A percentile compares a stretch with the other conserved stretches of the same genome.
These are phyloP conservation scores for human (Homo sapiens) DNA, from an alignment of 2,113 vertebrate genomes.

Conservation along the genomic window DNA sequence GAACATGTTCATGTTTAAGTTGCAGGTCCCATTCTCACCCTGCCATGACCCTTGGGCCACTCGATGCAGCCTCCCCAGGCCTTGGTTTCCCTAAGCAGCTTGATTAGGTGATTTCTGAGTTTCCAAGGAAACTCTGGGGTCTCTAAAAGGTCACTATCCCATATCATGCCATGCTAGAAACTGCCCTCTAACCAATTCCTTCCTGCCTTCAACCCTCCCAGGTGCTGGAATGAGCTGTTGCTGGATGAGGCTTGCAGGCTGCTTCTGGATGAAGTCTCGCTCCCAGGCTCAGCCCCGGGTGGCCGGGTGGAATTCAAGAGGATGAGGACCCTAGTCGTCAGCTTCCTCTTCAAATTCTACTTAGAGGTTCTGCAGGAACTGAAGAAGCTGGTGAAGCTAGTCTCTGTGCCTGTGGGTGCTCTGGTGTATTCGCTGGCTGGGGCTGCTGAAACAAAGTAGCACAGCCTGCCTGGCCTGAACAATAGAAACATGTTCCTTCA, in stretches of 20 bases:
- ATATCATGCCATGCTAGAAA: fast-evolving
- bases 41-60: conserved; percentile 87
- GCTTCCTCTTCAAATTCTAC: conserved; percentile 94
- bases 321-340: conserved; percentile 89
- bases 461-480: not conserved
- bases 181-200: not conserved
- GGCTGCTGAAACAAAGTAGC: not conserved
- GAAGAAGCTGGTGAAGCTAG: conserved; percentile 73
- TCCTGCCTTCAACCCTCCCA: conserved; percentile 50
- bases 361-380: conserved; percentile 88
- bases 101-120: not conserved
- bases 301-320: conserved; percentile 89
- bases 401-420: not conserved
- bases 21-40: not conserved
- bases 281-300: conserved; percentile 82
- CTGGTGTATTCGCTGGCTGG: not conserved
- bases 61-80: conserved; percentile 85
- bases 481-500: not conserved
- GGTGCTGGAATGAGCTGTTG: conserved; percentile 88
- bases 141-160: not conserved
- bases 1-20: not conserved
- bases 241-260: conserved; percentile 87
- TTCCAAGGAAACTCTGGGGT: not conserved
- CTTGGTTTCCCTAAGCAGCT: conserved; percentile 83
- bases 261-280: conserved; percentile 88